Percentiles rank a stretch among this genome's conserved stretches.
Conservation (phyloP, 92 coral and sea anemone genomes). For the Palythoa caribaeorum region DNA sequence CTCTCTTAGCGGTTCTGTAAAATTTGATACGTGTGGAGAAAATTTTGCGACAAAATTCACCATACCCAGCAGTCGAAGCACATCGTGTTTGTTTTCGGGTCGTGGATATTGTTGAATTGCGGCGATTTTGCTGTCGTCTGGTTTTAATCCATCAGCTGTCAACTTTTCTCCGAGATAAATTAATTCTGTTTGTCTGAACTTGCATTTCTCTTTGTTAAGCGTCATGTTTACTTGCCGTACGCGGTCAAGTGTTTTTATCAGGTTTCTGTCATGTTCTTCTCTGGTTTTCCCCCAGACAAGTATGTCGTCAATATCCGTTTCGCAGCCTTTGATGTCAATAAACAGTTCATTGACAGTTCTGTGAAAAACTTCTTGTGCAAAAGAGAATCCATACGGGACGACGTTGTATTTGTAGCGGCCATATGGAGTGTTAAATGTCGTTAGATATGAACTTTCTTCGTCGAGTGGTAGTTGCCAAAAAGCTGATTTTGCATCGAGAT, state of each 20-base stretch:
- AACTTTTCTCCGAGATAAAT: constrained; percentile 68
- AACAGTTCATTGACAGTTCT: constrained; percentile 61
- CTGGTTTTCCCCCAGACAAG: constrained; percentile 71
- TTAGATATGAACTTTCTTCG: constrained; percentile 63
- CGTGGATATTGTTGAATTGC: constrained; percentile 55
- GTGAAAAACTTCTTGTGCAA: constrained; percentile 75
- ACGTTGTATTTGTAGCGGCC: constrained; percentile 61
- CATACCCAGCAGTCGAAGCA: constrained; percentile 68
- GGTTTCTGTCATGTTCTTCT: constrained; percentile 63
- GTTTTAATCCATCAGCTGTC: constrained; percentile 65
- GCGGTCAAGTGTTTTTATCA: constrained; percentile 43
- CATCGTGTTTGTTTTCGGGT: constrained; percentile 69
- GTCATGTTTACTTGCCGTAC: constrained; percentile 60
- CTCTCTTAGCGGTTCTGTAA: constrained; percentile 65
- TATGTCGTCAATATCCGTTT: constrained; percentile 75
- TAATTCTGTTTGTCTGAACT: constrained; percentile 48
- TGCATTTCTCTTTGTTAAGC: constrained; percentile 65
- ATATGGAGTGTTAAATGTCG: constrained; percentile 74
- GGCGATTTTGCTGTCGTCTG: constrained; percentile 65
- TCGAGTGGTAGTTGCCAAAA: constrained; percentile 69
- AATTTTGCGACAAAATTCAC: constrained; percentile 72
- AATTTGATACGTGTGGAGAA: constrained; percentile 50
- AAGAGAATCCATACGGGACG: constrained; percentile 66
- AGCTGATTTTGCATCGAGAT: constrained; percentile 67
- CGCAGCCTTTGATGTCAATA: constrained; percentile 60